Base-by-base conservation (phyloP, 2,113 vertebrate species). In the Scophthalmus maximus region DNA sequence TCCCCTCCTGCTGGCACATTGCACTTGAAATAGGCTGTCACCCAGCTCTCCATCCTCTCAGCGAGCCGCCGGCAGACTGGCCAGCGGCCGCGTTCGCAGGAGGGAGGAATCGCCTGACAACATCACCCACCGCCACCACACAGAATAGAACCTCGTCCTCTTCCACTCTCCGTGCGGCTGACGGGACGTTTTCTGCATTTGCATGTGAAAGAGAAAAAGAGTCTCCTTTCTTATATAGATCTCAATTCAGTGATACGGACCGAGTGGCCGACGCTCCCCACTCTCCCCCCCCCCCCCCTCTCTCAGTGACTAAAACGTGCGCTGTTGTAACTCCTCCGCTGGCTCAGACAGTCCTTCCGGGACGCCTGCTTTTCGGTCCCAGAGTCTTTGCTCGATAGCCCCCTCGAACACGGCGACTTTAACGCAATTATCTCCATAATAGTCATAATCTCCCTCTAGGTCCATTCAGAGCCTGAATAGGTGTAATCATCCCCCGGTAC, bases 361-460 rank as follows among this genome's bases (percentile, higher is more conserved):
- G 64, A 62, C 58, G 65, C 9, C 2, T 67, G 34, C 53, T 34
- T 18, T 15, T 68, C 61, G 8, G 66, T 57, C 49, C 29, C 59
- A 67, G 56, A 36, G 52, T 63, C 80, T 23, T n/a, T 78, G 51
- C 46, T 49, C 30, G 76, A 73, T 67, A 68, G 63, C 58, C 52
- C 70, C 75, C 63, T 88, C 68, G 52, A 86, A 88, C 79, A 81
- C 27, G 55, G 80, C 81, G n/a, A n/a, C n/a, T n/a, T 87, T 79
- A 79, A 73, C 67, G 15, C 79, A 88, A 84, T 91, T 88, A 91
- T 86, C 81, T 82, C 66, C 68, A 73, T 89, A 86, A 88, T 83
- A 83, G 83, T 74, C 68, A 63, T 88, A 83, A 89, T 87, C 81
- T 87, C 73, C 63, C 81, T 82, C 76, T 68, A 78, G 81, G 82